Evolutionary conservation across 2,888 invertebrate species (phyloP).

Genomic region (Aphidius colemani): DNA sequence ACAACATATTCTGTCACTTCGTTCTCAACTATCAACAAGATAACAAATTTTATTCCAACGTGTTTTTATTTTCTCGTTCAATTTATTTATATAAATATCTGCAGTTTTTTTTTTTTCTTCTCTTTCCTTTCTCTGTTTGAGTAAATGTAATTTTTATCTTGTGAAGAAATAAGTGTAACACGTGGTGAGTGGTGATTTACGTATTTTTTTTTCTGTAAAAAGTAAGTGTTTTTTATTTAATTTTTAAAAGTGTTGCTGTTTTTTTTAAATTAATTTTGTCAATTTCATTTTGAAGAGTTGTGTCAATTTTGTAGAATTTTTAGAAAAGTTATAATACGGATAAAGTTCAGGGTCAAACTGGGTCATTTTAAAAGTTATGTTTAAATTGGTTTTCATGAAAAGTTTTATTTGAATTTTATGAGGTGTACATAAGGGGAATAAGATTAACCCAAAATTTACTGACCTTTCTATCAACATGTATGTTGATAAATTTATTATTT

Average conservation of each 20-base stretch:
- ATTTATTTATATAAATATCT: neutral
- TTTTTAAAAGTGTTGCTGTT: neutral
- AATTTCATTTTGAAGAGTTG: neutral
- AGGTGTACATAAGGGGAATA: too few species aligned
- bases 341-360: too few species aligned
- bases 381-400: too few species aligned
- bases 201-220: neutral
- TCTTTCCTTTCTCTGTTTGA: neutral
- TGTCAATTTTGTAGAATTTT: neutral
- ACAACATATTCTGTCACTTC: neutral
- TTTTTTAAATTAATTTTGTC: neutral
- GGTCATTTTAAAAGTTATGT: too few species aligned
- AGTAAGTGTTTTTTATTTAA: too few species aligned
- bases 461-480: too few species aligned
- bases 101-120: neutral
- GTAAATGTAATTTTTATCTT: neutral
- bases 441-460: too few species aligned
- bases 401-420: too few species aligned
- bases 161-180: neutral
- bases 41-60: neutral
- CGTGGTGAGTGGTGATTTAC: neutral
- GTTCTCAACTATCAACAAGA: conserved; percentile 3
- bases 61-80: neutral
- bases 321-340: too few species aligned
- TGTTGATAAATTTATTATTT: too few species aligned